These are phyloP conservation scores for Betta splendens DNA, from an alignment of 2,797 vertebrate species.

Conservation along the genomic window DNA sequence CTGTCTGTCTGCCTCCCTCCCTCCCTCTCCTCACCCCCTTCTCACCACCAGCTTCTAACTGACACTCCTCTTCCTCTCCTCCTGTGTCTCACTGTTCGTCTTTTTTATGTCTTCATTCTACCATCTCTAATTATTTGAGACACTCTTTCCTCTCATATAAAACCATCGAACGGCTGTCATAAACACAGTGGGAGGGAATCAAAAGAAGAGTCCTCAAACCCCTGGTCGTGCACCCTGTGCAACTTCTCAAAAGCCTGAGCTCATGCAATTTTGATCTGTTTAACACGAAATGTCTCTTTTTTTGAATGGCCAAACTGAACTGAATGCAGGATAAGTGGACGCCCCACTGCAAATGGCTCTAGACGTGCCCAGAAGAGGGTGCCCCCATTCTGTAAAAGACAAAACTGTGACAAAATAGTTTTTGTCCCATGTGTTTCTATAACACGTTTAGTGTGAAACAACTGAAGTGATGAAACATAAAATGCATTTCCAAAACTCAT, in stretches of 20 bases:
- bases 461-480: no score
- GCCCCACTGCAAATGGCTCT: not conserved
- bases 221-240: not conserved
- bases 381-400: not conserved
- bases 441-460: slow-evolving; percentile 11
- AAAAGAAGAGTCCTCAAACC: not conserved
- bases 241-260: slow-evolving; percentile 1
- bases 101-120: slow-evolving; percentile 35
- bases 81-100: slow-evolving; percentile 39
- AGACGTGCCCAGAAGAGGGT: not conserved
- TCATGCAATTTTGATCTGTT: not conserved
- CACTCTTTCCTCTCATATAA: slow-evolving; percentile 4
- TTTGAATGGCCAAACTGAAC: not conserved
- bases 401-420: not conserved
- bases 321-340: not conserved
- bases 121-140: slow-evolving; percentile 16
- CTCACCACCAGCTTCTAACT: slow-evolving; percentile 34
- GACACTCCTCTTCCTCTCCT: slow-evolving; percentile 44
- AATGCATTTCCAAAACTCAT: no score
- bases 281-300: not conserved
- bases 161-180: slow-evolving; percentile 15
- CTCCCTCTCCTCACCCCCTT: slow-evolving; percentile 43
- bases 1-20: slow-evolving; percentile 64
- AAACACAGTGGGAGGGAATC: not conserved
- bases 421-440: not conserved